Evolutionary conservation across 2,888 invertebrate genomes (phyloP), one percentile per base, ranked within the genome.

Genomic region (Scaptomyza polygonia): DNA sequence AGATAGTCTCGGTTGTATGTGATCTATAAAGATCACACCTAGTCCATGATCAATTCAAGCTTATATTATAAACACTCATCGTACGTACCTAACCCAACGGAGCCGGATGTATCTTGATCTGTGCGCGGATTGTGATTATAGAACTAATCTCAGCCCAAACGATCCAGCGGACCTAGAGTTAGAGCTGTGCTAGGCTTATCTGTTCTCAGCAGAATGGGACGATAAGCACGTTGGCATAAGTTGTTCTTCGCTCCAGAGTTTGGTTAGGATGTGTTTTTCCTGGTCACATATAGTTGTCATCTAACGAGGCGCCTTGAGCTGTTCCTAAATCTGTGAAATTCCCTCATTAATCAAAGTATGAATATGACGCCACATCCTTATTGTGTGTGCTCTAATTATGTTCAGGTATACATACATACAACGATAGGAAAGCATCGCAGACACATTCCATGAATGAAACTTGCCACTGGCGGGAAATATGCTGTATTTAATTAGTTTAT

Each of bases 391-490:
- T 67, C 77, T 72, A 69, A 74, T 86, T 79, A 75, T 58, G 32
- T 34, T 1, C 51, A 53, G 62, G 45, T 29, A 67, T 1, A 16
- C 8, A 9, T 6, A 12, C 12, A 32, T 7, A 12, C n/a, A n/a
- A n/a, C n/a, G 16, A 47, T 44, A 18, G 40, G 16, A 54, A 25
- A 61, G 18, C 29, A 27, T 57, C 12, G 14, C 47, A 64, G 59
- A 57, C 69, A 57, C 69, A 71, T 79, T 84, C 67, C 45, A 86
- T 86, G 82, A 86, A 85, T 84, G 84, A 85, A 86, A 64, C 43
- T 14, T 40, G 12, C 36, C 27, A 51, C 25, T 67, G 54, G 47
- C 54, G 51, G 42, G 39, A 59, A 65, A 62, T 54, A 65, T 63
- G 49, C 21, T n/a, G 65, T 58, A 59, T 77, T 52, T 84, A 79